These are phyloP conservation scores for Nemotelus nigrinus DNA, from an alignment of 2,888 invertebrate genomes.

Conservation along the genomic window DNA sequence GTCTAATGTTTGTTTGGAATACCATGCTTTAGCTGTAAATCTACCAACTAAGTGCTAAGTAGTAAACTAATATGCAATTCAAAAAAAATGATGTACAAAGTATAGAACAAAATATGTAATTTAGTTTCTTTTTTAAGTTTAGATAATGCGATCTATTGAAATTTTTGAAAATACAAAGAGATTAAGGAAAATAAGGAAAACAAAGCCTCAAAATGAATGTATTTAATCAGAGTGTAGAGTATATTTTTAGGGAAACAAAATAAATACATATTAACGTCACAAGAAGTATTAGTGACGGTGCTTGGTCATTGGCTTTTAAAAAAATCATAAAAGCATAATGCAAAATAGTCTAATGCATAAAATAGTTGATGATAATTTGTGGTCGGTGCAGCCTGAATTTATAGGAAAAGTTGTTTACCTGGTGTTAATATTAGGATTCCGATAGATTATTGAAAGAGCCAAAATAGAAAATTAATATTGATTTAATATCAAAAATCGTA, in stretches of 20 bases:
- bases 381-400: constrained; percentile 21
- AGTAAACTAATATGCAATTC: constrained; percentile 23
- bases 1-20: constrained; percentile 22
- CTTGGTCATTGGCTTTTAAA: constrained; percentile 38
- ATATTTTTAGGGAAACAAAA: constrained; percentile 31
- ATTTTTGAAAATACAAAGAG: constrained; percentile 1
- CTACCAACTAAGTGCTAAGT: constrained; percentile 27
- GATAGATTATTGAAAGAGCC: constrained; percentile 1
- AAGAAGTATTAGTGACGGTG: constrained; percentile 16
- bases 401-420: constrained; percentile 9
- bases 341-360: neutral
- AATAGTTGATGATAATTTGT: constrained; percentile 21
- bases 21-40: constrained; percentile 33
- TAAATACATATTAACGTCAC: constrained; percentile 20
- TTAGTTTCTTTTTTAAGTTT: constrained; percentile 21
- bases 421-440: constrained; percentile 18
- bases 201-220: constrained; percentile 26
- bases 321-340: constrained; percentile 16
- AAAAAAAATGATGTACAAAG: constrained; percentile 25
- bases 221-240: constrained; percentile 22
- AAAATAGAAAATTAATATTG: neutral
- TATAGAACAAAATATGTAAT: constrained; percentile 20
- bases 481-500: too few relatives aligned
- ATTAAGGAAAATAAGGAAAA: neutral
- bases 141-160: constrained; percentile 32